Percentiles rank a stretch among this genome's conserved stretches.
Evolutionary conservation across 2,797 vertebrate species (phyloP).

Genomic region (Siniperca obscura): DNA sequence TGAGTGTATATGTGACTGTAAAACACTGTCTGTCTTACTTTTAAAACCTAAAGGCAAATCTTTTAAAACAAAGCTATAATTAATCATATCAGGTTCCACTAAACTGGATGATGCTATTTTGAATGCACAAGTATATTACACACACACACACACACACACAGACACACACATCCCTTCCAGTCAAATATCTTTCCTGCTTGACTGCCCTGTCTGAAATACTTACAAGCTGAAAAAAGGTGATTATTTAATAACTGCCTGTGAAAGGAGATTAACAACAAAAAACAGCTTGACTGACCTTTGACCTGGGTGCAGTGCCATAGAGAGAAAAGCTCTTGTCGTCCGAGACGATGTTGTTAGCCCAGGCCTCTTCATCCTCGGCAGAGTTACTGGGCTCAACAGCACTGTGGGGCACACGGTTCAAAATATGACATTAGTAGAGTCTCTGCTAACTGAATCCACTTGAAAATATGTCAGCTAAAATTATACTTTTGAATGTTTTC

Average conservation of each 20-base stretch:
- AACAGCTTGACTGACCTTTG: conserved; percentile 73
- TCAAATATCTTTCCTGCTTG: background rate
- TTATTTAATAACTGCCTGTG: background rate
- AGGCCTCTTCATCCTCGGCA: conserved; percentile 10
- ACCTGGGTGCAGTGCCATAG: conserved; percentile 62
- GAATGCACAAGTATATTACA: background rate
- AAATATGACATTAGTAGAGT: background rate
- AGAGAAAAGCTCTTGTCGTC: conserved; percentile 35
- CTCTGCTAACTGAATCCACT: background rate
- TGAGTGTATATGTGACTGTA: background rate
- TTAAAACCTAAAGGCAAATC: conserved; percentile 1
- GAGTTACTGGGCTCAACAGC: conserved; percentile 11
- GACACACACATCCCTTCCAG: background rate
- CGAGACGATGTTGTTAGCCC: background rate
- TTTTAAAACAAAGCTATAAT: background rate
- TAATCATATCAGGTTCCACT: background rate
- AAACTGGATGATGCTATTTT: background rate
- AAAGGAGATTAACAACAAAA: background rate
- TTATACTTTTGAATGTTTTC: background rate
- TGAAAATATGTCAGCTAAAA: background rate
- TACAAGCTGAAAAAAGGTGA: background rate
- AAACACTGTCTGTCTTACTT: background rate
- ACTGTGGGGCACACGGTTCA: conserved; percentile 47
- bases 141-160: background rate
- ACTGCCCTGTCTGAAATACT: background rate